Conservation (phyloP, 2,888 invertebrate genomes). For the Napeogenes sylphis region DNA sequence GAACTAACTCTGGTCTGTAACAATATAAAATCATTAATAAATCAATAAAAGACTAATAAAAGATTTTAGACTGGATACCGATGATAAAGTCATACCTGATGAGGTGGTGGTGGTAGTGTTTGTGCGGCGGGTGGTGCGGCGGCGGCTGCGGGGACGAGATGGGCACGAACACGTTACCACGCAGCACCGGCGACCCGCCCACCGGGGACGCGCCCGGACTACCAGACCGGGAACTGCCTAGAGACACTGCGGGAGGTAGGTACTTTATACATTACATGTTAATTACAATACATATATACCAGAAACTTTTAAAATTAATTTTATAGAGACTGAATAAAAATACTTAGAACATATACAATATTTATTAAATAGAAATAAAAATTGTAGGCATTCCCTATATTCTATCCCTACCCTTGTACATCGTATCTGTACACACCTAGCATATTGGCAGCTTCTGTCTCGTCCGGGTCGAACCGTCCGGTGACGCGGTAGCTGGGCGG, state of each 20-base stretch:
- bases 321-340: too few relatives aligned
- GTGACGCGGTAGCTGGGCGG: conserved; percentile 89
- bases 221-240: conserved; percentile 95
- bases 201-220: conserved; percentile 91
- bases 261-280: too few relatives aligned
- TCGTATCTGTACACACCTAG: conserved; percentile 78
- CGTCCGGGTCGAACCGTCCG: conserved; percentile 93
- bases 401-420: too few relatives aligned
- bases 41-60: not conserved
- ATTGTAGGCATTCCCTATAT: too few relatives aligned
- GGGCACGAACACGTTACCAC: conserved; percentile 94
- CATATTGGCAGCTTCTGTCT: conserved; percentile 98
- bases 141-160: conserved; percentile 83
- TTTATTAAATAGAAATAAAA: too few relatives aligned
- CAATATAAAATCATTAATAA: conserved; percentile 5
- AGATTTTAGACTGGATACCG: too few relatives aligned
- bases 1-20: conserved; percentile 83
- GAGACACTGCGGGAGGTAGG: conserved; percentile 80
- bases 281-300: too few relatives aligned
- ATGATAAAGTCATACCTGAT: conserved; percentile 41
- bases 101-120: conserved; percentile 41
- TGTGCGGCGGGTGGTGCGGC: conserved; percentile 37
- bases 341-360: too few relatives aligned
- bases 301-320: too few relatives aligned
- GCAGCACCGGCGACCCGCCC: conserved; percentile 77